Evolutionary conservation across 2,888 invertebrate genomes (phyloP).

Genomic region (Dexiosoma caninum): DNA sequence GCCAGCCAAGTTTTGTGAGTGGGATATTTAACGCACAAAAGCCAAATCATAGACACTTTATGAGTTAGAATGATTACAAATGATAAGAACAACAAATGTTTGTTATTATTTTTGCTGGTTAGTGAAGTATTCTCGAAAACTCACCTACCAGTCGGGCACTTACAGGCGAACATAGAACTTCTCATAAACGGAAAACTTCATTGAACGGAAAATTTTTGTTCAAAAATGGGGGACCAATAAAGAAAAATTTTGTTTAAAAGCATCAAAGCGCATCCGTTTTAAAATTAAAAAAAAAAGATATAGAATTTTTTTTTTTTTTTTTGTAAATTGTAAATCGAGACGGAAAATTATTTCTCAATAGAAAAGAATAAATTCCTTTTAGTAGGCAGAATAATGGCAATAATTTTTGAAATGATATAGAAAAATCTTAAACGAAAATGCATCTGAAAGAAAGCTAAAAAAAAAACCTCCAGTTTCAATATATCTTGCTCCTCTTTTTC

Average conservation of each 20-base stretch:
- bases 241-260: neutral
- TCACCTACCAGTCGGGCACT: constrained; percentile 75
- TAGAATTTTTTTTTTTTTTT: neutral
- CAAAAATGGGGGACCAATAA: constrained; percentile 31
- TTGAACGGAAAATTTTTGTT: constrained; percentile 12
- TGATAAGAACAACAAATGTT: constrained; percentile 24
- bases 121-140: constrained; percentile 70
- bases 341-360: neutral
- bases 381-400: neutral
- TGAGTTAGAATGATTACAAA: constrained; percentile 39
- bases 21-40: constrained; percentile 28
- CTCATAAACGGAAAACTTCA: constrained; percentile 63
- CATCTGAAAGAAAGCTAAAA: constrained; percentile 67
- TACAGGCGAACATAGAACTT: constrained; percentile 71
- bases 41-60: constrained; percentile 32
- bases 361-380: constrained; percentile 30
- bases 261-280: constrained; percentile 5
- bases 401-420: constrained; percentile 62
- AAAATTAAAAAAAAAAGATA: constrained; percentile 18
- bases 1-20: constrained; percentile 27
- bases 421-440: constrained; percentile 72
- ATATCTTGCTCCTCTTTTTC: neutral
- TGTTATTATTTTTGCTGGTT: constrained; percentile 65
- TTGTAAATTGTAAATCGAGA: too few relatives aligned
- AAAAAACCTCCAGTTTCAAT: neutral